These are phyloP conservation scores for Hydrotaea diabolus DNA, from an alignment of 2,888 invertebrate species.

Conservation along the genomic window DNA sequence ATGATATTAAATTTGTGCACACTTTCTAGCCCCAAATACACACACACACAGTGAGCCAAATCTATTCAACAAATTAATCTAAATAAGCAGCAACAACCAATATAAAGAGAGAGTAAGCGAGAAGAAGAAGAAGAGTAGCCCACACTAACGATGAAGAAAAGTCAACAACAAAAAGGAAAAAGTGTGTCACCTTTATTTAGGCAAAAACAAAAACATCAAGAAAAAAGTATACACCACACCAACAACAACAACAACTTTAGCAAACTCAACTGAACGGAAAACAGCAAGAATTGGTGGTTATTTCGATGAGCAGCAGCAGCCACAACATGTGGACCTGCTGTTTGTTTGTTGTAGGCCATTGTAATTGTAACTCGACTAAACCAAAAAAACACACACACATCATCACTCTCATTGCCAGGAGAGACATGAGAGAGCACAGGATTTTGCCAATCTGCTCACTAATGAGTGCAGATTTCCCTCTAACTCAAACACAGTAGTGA, in stretches of 20 bases:
- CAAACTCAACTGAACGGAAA: slow-evolving; percentile 16
- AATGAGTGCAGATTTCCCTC: too few species aligned
- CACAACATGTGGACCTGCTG: slow-evolving; percentile 18
- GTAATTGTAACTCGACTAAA: slow-evolving; percentile 25
- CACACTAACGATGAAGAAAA: not conserved
- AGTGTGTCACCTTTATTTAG: slow-evolving; percentile 64
- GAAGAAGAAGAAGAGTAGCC: slow-evolving; percentile 30
- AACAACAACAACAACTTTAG: slow-evolving; percentile 26
- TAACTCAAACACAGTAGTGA: too few species aligned
- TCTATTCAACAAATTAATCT: slow-evolving; percentile 46
- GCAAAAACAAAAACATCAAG: slow-evolving; percentile 33
- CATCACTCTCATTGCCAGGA: not conserved
- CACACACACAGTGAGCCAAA: slow-evolving; percentile 34
- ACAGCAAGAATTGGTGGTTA: slow-evolving; percentile 42
- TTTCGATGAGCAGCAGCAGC: slow-evolving; percentile 8
- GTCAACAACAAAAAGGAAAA: slow-evolving; percentile 51
- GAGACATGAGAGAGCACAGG: not conserved
- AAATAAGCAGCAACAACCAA: slow-evolving; percentile 43
- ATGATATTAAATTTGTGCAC: slow-evolving; percentile 58
- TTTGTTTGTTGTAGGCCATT: slow-evolving; percentile 4
- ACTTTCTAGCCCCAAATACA: slow-evolving; percentile 7
- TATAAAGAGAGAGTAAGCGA: not conserved
- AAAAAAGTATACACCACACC: slow-evolving; percentile 38
- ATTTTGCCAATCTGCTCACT: not conserved
- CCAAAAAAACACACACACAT: not conserved